These are phyloP conservation scores for Urophycis tenuis DNA, from an alignment of 2,797 vertebrate genomes.

Conservation along the genomic window DNA sequence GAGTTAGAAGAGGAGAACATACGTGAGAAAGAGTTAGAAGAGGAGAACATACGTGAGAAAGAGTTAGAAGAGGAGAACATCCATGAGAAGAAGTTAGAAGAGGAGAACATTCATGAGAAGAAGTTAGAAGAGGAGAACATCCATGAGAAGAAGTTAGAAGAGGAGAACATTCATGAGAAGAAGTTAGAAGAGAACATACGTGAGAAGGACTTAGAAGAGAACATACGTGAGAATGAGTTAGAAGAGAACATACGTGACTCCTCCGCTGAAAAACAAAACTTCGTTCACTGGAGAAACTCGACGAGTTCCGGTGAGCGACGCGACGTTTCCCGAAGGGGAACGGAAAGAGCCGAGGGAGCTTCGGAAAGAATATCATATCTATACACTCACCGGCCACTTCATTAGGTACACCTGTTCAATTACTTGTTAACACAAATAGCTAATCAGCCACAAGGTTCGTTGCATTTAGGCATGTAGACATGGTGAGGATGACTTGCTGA, in stretches of 20 bases:
- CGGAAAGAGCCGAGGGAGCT: not conserved
- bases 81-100: not conserved
- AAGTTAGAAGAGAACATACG: not conserved
- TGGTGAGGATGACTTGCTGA: too few relatives aligned
- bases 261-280: not conserved
- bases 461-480: too few relatives aligned
- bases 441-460: too few relatives aligned
- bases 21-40: not conserved
- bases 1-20: not conserved
- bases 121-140: not conserved
- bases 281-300: not conserved
- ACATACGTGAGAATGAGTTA: not conserved
- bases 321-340: not conserved
- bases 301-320: not conserved
- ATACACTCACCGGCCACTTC: too few relatives aligned
- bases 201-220: not conserved
- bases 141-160: too few relatives aligned
- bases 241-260: not conserved
- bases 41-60: not conserved
- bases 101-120: not conserved
- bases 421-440: too few relatives aligned
- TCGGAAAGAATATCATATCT: too few relatives aligned
- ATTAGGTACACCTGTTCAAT: too few relatives aligned
- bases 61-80: not conserved
- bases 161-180: too few relatives aligned